Evolutionary conservation across 2,888 invertebrate species (phyloP), one percentile per base, ranked within the genome.

Genomic region (Yponomeuta evonymella): DNA sequence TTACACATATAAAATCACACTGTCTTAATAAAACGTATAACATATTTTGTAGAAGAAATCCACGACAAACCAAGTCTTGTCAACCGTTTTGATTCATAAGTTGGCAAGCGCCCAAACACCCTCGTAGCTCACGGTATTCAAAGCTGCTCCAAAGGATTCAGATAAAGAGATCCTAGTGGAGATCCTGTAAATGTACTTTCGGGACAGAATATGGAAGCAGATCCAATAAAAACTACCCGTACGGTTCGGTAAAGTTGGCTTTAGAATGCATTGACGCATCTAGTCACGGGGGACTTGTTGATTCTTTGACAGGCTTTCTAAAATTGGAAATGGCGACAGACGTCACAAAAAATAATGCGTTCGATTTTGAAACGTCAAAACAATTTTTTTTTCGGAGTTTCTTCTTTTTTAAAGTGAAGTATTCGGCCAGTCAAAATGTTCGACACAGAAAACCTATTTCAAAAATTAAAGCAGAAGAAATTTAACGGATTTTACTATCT

Each of bases 131-230:
- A 8, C 62, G 23, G 48, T n/a, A n/a, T 69, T n/a, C 48, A 48
- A 69, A 70, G 70, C 70, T 65, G 70, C 70, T 70, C 29, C 65
- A 48, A 48, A 70, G 70, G 65, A 70, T 70, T 70, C 65, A 65
- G 72, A 71, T 72, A 71, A 72, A 72, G 72, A 64, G 70, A 71
- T 72, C 71, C 30, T 51, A 23, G 63, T 48, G 23, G 67, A 58
- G 67, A 72, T 67, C 71, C 72, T 29, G 72, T 43, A 65, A 72
- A 72, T 63, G 69, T 66, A 70, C 70, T 65, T 70, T 65, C 70
- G 29, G 64, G 48, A 64, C 48, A 23, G 70, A 70, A 70, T 70
- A 64, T 65, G 65, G 48, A 69, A 69, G 69, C 36, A 69, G 70
- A 48, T 64, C 64, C 65, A 70, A 70, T 70, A 70, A 70, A 70